phyloP scores from a whole-genome alignment of 2,888 invertebrate genomes.

The Actias luna region DNA sequence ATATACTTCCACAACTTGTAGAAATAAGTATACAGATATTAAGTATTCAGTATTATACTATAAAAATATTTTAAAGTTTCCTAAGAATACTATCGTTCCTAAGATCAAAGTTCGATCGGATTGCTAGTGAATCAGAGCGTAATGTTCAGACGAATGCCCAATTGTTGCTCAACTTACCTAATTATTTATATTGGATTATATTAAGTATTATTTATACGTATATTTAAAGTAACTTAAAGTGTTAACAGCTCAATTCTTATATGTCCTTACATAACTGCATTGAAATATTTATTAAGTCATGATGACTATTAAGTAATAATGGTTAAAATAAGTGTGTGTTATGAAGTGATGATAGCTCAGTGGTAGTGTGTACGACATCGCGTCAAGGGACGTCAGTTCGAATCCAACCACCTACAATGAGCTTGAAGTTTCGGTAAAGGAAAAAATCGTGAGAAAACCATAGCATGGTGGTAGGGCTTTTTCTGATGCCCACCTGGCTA shows the following conservation, averaged over 20 bases:
- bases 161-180: neutral
- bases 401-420: too few relatives aligned
- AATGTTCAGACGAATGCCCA: neutral
- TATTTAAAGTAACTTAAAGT: neutral
- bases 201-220: neutral
- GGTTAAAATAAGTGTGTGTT: neutral
- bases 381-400: too few relatives aligned
- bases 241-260: neutral
- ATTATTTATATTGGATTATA: too few relatives aligned
- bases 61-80: neutral
- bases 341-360: neutral
- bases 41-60: neutral
- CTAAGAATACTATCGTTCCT: neutral
- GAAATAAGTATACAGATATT: neutral
- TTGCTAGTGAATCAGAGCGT: conserved; percentile 7
- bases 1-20: neutral
- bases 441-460: too few relatives aligned
- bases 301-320: neutral
- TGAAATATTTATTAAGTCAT: neutral
- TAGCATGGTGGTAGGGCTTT: too few relatives aligned
- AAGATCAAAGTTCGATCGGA: conserved; percentile 8
- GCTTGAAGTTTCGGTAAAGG: too few relatives aligned
- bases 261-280: neutral
- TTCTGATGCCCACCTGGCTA: too few relatives aligned
- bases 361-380: too few relatives aligned